Percentiles rank a stretch among this genome's conserved stretches.
phyloP scores from a whole-genome alignment of 2,888 invertebrate species.

The Seira ritae region DNA sequence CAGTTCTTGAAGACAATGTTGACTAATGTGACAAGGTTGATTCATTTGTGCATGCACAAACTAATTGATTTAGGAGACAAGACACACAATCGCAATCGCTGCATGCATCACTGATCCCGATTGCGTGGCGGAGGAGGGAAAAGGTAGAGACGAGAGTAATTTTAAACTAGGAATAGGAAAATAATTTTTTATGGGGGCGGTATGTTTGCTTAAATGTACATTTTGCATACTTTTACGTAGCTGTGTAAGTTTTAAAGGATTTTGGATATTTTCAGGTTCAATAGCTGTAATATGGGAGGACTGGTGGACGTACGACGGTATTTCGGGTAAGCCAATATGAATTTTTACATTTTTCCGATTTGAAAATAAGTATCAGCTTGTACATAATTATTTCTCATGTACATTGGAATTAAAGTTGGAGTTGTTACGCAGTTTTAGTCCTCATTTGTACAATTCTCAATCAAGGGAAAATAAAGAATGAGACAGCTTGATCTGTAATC shows the following conservation, averaged over 20 bases:
- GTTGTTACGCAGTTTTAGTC: neutral
- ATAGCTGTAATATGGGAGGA: conserved; percentile 87
- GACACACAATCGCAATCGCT: neutral
- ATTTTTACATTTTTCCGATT: no score
- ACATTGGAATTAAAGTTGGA: no score
- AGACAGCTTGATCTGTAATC: neutral
- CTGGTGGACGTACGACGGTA: conserved; percentile 97
- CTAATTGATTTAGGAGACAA: neutral
- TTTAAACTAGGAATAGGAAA: no score
- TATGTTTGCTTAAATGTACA: no score
- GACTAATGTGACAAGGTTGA: neutral
- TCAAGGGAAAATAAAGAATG: neutral
- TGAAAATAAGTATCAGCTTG: no score
- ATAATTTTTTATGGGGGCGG: no score
- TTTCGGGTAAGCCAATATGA: conserved; percentile 85
- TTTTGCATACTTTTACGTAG: no score
- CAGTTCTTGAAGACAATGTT: neutral
- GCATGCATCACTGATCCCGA: neutral
- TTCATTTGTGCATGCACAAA: neutral
- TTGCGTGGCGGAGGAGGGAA: neutral
- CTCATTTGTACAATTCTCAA: neutral
- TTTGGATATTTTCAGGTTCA: conserved; percentile 70
- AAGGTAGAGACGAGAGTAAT: neutral
- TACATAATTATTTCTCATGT: neutral
- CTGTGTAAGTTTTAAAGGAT: no score